A percentile compares a stretch with the other conserved stretches of the same genome.
Conservation (phyloP, 2,113 vertebrate species). For the Stegastes partitus region DNA sequence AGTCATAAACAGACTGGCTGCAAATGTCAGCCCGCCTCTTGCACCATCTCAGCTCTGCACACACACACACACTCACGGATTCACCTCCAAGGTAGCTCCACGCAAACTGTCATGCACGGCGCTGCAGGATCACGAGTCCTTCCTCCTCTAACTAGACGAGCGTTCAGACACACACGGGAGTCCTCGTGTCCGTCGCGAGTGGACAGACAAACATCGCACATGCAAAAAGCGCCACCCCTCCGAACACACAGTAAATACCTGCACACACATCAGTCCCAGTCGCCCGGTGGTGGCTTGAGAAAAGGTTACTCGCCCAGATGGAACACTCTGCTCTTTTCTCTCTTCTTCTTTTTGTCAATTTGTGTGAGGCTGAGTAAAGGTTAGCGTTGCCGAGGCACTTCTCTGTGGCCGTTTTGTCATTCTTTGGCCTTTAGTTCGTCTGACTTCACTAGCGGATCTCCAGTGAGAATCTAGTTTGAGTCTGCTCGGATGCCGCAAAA, state of each 20-base stretch:
- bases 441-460: slow-evolving; percentile 39
- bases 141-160: slow-evolving; percentile 1
- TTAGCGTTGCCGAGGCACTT: slow-evolving; percentile 62
- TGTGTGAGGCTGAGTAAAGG: slow-evolving; percentile 71
- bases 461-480: slow-evolving; percentile 32
- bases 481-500: not conserved
- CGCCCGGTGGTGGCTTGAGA: slow-evolving; percentile 58
- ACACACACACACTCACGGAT: not conserved
- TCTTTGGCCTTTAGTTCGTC: slow-evolving; percentile 60
- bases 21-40: slow-evolving; percentile 67
- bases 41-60: slow-evolving; percentile 32
- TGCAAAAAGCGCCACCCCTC: not conserved
- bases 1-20: slow-evolving; percentile 65
- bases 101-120: slow-evolving; percentile 15
- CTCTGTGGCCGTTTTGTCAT: slow-evolving; percentile 44
- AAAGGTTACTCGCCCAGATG: slow-evolving; percentile 76
- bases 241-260: slow-evolving; percentile 45
- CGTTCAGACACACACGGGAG: not conserved
- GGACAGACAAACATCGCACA: not conserved
- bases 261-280: slow-evolving; percentile 24
- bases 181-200: not conserved
- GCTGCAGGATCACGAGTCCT: slow-evolving; percentile 9
- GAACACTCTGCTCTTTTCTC: slow-evolving; percentile 72
- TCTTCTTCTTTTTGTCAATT: slow-evolving; percentile 68
- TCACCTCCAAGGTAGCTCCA: slow-evolving; percentile 9